A percentile compares a stretch with the other conserved stretches of the same genome.
These are phyloP conservation scores for Pan troglodytes DNA, from an alignment of 2,113 vertebrate species.

Conservation along the genomic window NHGRI_mPanTro3-v2.1_pri NC_086015.1:154599001-154599500, in stretches of 20 bases:
- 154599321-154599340: rapidly evolving
- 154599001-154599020: not conserved
- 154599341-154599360: not conserved
- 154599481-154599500: not conserved
- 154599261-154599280: not conserved
- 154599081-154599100: not conserved
- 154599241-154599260: not conserved
- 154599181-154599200: not conserved
- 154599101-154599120: not conserved
- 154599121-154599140: not conserved
- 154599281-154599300: not conserved
- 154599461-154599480: not conserved
- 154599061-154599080: not conserved
- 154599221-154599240: not conserved
- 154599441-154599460: not conserved
- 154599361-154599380: no score
- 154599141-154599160: not conserved
- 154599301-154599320: not conserved
- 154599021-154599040: not conserved
- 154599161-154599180: not conserved
- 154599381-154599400: not conserved
- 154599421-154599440: not conserved
- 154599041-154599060: not conserved
- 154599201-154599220: not conserved
- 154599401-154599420: not conserved